Base-by-base conservation (phyloP, 2,113 vertebrate species). In the Bambusicola thoracicus region DNA sequence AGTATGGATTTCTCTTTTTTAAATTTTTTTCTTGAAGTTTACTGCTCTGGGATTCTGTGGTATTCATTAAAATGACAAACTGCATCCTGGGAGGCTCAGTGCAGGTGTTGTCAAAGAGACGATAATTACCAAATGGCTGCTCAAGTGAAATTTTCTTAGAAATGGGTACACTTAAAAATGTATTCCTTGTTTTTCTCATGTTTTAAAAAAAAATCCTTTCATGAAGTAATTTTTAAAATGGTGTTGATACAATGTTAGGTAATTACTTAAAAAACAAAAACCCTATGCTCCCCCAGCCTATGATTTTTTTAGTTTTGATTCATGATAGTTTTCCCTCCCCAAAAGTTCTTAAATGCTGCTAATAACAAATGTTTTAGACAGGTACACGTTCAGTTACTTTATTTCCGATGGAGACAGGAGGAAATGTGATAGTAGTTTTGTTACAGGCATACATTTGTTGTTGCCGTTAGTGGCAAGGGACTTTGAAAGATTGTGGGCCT, bases 401-500 rank as follows among this genome's bases (percentile, higher is more conserved):
- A 44, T 84, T 90, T 44, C 4, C 88, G 67, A 76, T 49, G 29
- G n/a, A 44, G 8, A 65, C 38, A 32, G 15, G 29, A 61, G 12
- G 20, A 84, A 29, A 56, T 32, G 55, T 92, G 44, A 89, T 77
- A 81, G 79, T 66, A 72, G 43, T 77, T 94, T 72, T 7, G 32
- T 74, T 92, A 84, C 8, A 11, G 16, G 22, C 46, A n/a, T 80
- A 48, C 36, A 61, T 72, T 95, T 94, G 75, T 81, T 96, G 84
- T 41, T 61, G 27, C 63, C 68, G 22, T 76, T 66, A 40, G 89
- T 59, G 41, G 85, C 20, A 14, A 55, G 86, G 89, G 75, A 89
- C 89, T 94, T 89, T 58, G 93, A 92, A 93, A 86, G 68, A 83
- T 85, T 96, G 89, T 94, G 93, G 79, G 94, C 92, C 82, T 96